A percentile compares a stretch with the other conserved stretches of the same genome.
Conservation (phyloP, 1,140 invertebrate species). For the Mesaphorura yosii region DNA sequence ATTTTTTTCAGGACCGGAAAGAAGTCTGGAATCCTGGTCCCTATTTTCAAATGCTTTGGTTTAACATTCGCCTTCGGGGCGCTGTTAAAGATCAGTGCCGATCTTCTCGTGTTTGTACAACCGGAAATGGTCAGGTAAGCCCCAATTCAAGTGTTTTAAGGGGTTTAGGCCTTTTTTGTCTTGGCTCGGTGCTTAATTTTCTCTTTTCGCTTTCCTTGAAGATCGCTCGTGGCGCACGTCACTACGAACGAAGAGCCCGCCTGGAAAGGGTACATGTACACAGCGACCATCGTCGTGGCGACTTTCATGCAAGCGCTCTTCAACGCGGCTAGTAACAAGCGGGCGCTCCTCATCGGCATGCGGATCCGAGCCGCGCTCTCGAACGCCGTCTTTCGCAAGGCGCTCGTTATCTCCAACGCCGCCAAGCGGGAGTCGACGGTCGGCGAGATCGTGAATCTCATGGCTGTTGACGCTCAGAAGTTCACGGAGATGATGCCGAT, state of each 20-base stretch:
- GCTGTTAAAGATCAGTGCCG: constrained; percentile 41
- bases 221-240: too few species aligned
- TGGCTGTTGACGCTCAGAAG: constrained; percentile 45
- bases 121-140: constrained; percentile 39
- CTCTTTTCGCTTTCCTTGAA: too few species aligned
- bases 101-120: constrained; percentile 46
- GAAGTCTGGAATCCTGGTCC: neutral
- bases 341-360: constrained; percentile 82
- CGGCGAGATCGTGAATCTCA: constrained; percentile 46
- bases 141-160: constrained; percentile 37
- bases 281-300: constrained; percentile 58
- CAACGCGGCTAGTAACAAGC: constrained; percentile 74
- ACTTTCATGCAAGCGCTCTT: constrained; percentile 79
- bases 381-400: constrained; percentile 83
- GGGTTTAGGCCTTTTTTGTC: neutral
- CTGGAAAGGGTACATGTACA: constrained; percentile 83
- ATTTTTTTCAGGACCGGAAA: constrained; percentile 56
- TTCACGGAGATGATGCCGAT: constrained; percentile 40
- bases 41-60: neutral
- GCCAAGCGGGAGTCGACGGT: constrained; percentile 47
- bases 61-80: constrained; percentile 38
- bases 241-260: too few species aligned
- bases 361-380: constrained; percentile 81
- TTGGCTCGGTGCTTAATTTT: too few species aligned
- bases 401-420: constrained; percentile 58